Percentiles rank a stretch among this genome's conserved stretches.
These are phyloP conservation scores for Sinotaia quadrata DNA, from an alignment of 2,888 invertebrate genomes.

Conservation along the genomic window DNA sequence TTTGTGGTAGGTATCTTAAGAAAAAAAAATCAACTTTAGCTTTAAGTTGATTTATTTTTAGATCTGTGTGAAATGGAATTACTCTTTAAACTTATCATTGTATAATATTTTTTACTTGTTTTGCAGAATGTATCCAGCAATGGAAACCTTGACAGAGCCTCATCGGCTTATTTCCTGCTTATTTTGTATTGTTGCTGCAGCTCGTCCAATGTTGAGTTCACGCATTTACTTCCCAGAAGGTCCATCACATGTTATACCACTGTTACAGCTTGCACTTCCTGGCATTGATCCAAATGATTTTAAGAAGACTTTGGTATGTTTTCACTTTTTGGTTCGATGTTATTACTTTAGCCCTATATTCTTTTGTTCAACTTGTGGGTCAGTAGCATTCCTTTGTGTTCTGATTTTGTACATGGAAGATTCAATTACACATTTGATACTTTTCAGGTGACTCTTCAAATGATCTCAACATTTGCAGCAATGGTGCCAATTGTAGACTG, in stretches of 20 bases:
- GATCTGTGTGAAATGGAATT: no score
- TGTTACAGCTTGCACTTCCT: slow-evolving; percentile 85
- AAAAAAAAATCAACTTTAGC: no score
- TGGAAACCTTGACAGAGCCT: slow-evolving; percentile 91
- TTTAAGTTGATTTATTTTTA: no score
- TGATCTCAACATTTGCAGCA: slow-evolving; percentile 78
- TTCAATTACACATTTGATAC: slow-evolving; percentile 9
- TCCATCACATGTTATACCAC: slow-evolving; percentile 83
- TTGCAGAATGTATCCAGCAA: slow-evolving; percentile 79
- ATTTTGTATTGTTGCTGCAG: slow-evolving; percentile 71
- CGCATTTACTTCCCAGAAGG: slow-evolving; percentile 77
- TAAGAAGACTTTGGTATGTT: slow-evolving; percentile 74
- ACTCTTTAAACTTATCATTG: no score
- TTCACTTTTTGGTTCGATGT: no score
- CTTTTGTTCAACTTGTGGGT: no score
- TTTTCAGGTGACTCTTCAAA: slow-evolving; percentile 80
- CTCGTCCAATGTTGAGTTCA: slow-evolving; percentile 75
- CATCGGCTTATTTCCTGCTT: slow-evolving; percentile 77
- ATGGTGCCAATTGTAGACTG: slow-evolving; percentile 89
- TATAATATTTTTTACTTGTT: no score
- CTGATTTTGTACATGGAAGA: no score
- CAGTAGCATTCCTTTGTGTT: no score
- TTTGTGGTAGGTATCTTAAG: no score
- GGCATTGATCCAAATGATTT: slow-evolving; percentile 93
- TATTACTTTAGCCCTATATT: no score